These are phyloP conservation scores for Drosophila gaucha DNA, from an alignment of 2,888 invertebrate species.

Conservation along the genomic window DNA sequence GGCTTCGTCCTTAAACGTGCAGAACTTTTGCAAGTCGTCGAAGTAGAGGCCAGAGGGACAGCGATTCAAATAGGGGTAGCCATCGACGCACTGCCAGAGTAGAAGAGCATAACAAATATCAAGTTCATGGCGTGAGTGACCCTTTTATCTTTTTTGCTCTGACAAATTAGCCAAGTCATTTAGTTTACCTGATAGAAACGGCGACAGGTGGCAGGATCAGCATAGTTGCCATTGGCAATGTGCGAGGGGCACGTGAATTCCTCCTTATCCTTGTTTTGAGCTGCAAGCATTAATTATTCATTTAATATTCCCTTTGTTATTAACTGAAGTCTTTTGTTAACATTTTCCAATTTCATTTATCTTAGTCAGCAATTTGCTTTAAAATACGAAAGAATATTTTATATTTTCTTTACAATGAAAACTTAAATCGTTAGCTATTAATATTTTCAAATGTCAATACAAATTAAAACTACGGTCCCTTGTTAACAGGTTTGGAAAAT, in stretches of 20 bases:
- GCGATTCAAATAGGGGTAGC: conserved; percentile 93
- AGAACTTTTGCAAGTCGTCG: conserved; percentile 95
- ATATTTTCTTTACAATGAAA: too few species aligned
- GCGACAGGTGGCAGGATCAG: conserved; percentile 94
- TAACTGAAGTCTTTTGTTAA: too few species aligned
- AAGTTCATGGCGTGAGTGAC: neutral
- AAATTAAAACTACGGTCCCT: neutral
- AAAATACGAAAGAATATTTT: too few species aligned
- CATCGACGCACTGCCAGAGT: conserved; percentile 92
- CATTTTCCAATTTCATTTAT: too few species aligned
- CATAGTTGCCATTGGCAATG: conserved; percentile 94
- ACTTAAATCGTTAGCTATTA: too few species aligned
- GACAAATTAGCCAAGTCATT: conserved; percentile 2
- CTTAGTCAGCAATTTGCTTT: too few species aligned
- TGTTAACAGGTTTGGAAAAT: neutral
- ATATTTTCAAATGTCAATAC: too few species aligned
- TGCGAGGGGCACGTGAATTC: conserved; percentile 93
- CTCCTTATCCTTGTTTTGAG: conserved; percentile 84
- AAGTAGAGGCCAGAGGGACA: conserved; percentile 96
- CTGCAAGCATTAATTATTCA: conserved; percentile 52
- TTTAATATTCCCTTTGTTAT: neutral
- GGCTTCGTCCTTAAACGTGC: conserved; percentile 95
- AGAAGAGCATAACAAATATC: neutral
- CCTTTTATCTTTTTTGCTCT: too few species aligned
- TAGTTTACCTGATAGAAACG: conserved; percentile 92